phyloP scores from a whole-genome alignment of 2,888 invertebrate genomes.

The Drosophila limbata region DNA sequence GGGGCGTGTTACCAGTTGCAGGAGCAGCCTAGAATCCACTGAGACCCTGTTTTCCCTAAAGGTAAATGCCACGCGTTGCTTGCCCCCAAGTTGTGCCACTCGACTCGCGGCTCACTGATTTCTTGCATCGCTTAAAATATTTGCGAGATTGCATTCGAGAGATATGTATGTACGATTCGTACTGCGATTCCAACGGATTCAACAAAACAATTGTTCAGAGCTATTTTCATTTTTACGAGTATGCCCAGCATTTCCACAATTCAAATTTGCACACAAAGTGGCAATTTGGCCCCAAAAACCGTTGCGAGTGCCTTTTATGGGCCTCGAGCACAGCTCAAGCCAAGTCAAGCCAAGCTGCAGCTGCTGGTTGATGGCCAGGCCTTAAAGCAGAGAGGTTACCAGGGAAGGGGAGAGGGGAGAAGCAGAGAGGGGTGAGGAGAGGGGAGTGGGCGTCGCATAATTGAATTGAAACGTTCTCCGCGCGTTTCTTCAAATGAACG shows the following conservation, averaged over 20 bases:
- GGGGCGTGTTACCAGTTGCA: conserved; percentile 51
- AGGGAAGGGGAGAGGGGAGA: not conserved
- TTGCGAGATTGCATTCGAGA: conserved; percentile 70
- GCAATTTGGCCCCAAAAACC: conserved; percentile 78
- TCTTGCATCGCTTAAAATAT: conserved; percentile 71
- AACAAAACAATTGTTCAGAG: conserved; percentile 71
- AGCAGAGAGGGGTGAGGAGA: not conserved
- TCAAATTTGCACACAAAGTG: conserved; percentile 83
- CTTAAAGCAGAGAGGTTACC: not conserved
- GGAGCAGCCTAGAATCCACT: conserved; percentile 25
- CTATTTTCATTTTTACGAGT: conserved; percentile 57
- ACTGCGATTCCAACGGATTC: conserved; percentile 25
- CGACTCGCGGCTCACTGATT: conserved; percentile 33
- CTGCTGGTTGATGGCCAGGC: conserved; percentile 21
- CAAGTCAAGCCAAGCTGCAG: conserved; percentile 33
- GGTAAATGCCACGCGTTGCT: conserved; percentile 45
- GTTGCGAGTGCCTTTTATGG: conserved; percentile 80
- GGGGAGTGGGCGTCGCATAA: conserved; percentile 54
- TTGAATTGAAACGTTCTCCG: conserved; percentile 77
- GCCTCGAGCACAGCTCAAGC: conserved; percentile 28
- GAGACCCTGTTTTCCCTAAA: conserved; percentile 11
- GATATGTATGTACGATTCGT: conserved; percentile 60
- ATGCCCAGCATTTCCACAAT: conserved; percentile 71
- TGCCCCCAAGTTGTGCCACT: conserved; percentile 24
- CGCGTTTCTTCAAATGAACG: conserved; percentile 79